Base-by-base conservation (phyloP, 2,888 invertebrate genomes). In the Apamea sordens region DNA sequence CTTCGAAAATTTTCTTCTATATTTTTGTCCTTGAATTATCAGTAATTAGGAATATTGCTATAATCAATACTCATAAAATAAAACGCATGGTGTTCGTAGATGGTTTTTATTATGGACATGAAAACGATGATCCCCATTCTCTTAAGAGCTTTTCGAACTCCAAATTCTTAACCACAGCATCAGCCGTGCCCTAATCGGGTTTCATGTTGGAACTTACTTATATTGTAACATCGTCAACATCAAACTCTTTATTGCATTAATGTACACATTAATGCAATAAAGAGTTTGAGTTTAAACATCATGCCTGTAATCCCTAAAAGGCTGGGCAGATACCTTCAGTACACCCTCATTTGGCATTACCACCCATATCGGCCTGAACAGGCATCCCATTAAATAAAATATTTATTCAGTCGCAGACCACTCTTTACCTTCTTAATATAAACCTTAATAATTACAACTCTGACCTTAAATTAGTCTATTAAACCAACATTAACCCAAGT, bases 401-500 rank as follows among this genome's bases (percentile, higher is more conserved):
- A 47, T 47, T 47, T 47, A 47, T 41, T 36, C 7, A 7, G 41
- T 7, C 41, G 41, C 41, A 41, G 41, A 41, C 15, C 21, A 56
- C 59, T 21, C 18, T 69, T 32, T 64, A 44, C 8, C 3, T 44
- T 56, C 13, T 71, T 47, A 80, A 13, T 2, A 80, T 70, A 59
- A 70, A 70, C 56, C 47, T 44, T 65, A 61, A 44, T 65, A 36
- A 67, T 75, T 18, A 36, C 7, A 70, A 70, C 13, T 59, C 5
- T 28, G 21, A 61, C 65, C 50, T 70, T 41, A 81, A 65, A 73
- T 67, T 18, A 28, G 18, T 44, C 32, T 65, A 53, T 36, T 24
- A 71, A 28, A 47, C 41, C 28, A 65, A 59, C 21, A 77, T 56
- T 28, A 72, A 78, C 84, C 63, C 63, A 56, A 71, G 18, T 80